Percentiles rank a stretch among this genome's conserved stretches.
Evolutionary conservation across 1,140 invertebrate species (phyloP).

Genomic region (Aphidius gifuensis): DNA sequence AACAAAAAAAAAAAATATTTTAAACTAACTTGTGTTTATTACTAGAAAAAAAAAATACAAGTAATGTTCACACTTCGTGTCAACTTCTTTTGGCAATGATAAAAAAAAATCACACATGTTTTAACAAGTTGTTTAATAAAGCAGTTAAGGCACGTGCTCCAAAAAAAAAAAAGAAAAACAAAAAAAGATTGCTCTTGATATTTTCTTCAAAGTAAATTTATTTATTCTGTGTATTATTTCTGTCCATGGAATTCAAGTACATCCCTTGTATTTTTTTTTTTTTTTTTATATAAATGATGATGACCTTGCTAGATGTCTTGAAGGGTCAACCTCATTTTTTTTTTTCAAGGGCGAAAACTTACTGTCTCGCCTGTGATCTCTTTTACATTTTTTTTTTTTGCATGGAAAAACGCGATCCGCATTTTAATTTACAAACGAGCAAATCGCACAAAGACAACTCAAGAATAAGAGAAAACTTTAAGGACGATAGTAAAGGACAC

Average conservation of each 20-base stretch:
- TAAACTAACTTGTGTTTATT: too few relatives aligned
- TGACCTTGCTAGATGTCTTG: slow-evolving; percentile 48
- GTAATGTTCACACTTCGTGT: too few relatives aligned
- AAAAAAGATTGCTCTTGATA: too few relatives aligned
- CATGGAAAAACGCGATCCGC: slow-evolving; percentile 3
- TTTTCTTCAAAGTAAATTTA: too few relatives aligned
- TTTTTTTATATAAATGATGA: slow-evolving; percentile 22
- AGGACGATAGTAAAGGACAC: background rate
- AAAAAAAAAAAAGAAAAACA: too few relatives aligned
- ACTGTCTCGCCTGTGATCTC: background rate
- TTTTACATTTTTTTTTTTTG: background rate
- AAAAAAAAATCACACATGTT: too few relatives aligned
- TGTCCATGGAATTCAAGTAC: too few relatives aligned
- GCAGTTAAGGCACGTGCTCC: too few relatives aligned
- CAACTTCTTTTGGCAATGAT: too few relatives aligned
- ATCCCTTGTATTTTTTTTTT: background rate
- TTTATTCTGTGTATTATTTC: too few relatives aligned
- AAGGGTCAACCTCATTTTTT: slow-evolving; percentile 39
- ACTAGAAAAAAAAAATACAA: too few relatives aligned
- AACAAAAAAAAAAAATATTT: background rate
- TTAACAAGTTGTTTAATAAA: too few relatives aligned
- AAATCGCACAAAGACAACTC: background rate
- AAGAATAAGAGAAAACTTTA: background rate
- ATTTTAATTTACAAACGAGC: slow-evolving; percentile 4
- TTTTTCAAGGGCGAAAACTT: slow-evolving; percentile 40